These are phyloP conservation scores for Vulpes vulpes DNA, from an alignment of 2,113 vertebrate species.

Conservation along the genomic window DNA sequence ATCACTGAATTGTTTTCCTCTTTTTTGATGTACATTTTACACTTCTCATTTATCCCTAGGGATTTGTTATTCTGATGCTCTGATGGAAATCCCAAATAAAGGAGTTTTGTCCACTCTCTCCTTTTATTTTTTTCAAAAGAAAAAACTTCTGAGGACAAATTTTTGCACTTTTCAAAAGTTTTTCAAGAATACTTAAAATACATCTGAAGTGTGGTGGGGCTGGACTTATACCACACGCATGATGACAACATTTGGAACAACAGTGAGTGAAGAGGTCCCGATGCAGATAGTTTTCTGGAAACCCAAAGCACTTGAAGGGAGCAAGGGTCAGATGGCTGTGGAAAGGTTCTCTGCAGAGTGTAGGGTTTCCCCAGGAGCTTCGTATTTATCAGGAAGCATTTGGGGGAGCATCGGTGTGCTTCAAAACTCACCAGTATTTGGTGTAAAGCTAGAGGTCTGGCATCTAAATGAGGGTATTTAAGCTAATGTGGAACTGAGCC, in stretches of 20 bases:
- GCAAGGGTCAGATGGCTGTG: not conserved
- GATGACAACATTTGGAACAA: not conserved
- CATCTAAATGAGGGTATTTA: not conserved
- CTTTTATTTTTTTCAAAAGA: not conserved
- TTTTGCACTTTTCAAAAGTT: not conserved
- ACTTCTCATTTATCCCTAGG: not conserved
- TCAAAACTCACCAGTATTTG: accelerated
- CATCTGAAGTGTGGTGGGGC: not conserved
- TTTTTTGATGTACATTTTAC: not conserved
- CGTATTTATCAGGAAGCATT: not conserved
- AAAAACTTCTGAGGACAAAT: not conserved
- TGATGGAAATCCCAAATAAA: not conserved
- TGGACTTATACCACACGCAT: not conserved
- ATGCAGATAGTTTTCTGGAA: not conserved
- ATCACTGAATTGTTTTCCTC: not conserved
- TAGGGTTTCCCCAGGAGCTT: not conserved
- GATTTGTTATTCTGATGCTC: not conserved
- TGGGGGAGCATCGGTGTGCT: too few species aligned
- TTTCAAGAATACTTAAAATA: not conserved
- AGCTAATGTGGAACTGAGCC: not conserved
- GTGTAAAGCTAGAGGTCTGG: not conserved
- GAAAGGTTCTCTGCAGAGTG: not conserved
- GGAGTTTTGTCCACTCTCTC: not conserved
- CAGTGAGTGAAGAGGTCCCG: not conserved
- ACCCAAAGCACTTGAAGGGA: not conserved